Evolutionary conservation across 2,888 invertebrate species (phyloP), one percentile per base, ranked within the genome.

Genomic region (Selenia dentaria): DNA sequence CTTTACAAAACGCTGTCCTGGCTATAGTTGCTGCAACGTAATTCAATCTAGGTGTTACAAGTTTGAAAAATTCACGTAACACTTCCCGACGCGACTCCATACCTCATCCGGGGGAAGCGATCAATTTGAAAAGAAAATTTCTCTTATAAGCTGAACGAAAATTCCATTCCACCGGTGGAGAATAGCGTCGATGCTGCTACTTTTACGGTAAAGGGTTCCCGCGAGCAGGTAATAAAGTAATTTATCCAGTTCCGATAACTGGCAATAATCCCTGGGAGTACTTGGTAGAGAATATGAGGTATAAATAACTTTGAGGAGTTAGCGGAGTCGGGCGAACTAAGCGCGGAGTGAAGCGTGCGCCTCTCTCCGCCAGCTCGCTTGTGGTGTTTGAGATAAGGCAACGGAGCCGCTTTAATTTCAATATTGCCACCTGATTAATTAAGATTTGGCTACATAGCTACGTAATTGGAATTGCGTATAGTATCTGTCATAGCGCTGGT

Each of bases 231-330:
- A 83, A 87, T 85, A 83, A 83, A 86, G 85, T 83, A 83, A 87
- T 87, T 85, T 86, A 87, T 83, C 83, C 83, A 82, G 74, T 83
- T 73, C 74, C 83, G 86, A 86, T 86, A 87, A 81, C 79, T 74
- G 79, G 70, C 74, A 83, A 84, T 86, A 85, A 87, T 85, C 84
- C 79, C 57, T 57, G 58, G 62, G 67, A 69, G 67, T 65, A 58
- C 60, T 51, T 29, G 44, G 44, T 37, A 38, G 54, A 43, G 44
- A 42, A 45, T 49, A 49, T 49, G 44, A 49, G 36, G 49, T 40
- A 49, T 49, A 49, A 49, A 49, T 49, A 49, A 49, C 44, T 43
- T 49, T 49, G 34, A 42, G 38, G 49, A 48, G 42, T 34, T 42
- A 36, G 37, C 36, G 18, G 32, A 9, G 29, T 26, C 25, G 26